These are phyloP conservation scores for Drosophila melanosoma DNA, from an alignment of 2,888 invertebrate species.

Conservation along the genomic window DNA sequence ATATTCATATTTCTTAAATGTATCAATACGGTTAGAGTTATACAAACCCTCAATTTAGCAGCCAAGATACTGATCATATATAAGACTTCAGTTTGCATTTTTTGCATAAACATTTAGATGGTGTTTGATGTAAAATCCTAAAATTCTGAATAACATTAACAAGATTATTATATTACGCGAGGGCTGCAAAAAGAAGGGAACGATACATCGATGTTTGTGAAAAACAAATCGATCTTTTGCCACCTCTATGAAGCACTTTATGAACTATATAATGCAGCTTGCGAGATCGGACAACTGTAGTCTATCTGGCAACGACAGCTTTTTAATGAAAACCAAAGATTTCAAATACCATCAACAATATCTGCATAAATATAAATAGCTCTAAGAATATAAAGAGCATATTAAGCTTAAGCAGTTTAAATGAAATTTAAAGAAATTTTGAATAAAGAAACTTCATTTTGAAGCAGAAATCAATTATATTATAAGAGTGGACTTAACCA, in stretches of 20 bases:
- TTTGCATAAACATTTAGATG: background rate
- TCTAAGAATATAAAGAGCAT: background rate
- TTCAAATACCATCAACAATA: background rate
- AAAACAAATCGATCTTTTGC: background rate
- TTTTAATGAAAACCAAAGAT: background rate
- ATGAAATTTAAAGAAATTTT: background rate
- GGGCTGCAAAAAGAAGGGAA: background rate
- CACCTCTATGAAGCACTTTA: background rate
- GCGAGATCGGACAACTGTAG: background rate
- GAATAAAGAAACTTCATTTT: background rate
- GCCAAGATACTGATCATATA: background rate
- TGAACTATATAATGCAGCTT: background rate
- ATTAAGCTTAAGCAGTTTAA: background rate
- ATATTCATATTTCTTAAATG: slow-evolving; percentile 34
- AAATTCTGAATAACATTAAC: background rate
- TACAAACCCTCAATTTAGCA: slow-evolving; percentile 14
- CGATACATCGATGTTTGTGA: background rate
- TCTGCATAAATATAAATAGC: background rate
- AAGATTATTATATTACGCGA: background rate
- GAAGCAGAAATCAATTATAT: no score
- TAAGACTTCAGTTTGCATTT: background rate
- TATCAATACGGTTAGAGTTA: background rate
- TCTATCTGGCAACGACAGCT: background rate
- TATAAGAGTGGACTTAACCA: background rate
- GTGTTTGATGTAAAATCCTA: background rate